Conservation (phyloP, 1,140 invertebrate species). For the silkworm (Bombyx mori) region ASM3026992v2 NC_085132.1:11141001-11141500, state of each 20-base stretch:
- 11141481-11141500: constrained; percentile 60
- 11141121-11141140: constrained; percentile 85
- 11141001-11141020: constrained; percentile 83
- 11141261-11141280: constrained; percentile 72
- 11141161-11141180: constrained; percentile 75
- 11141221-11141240: constrained; percentile 76
- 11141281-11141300: constrained; percentile 67
- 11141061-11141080: constrained; percentile 82
- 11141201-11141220: constrained; percentile 67
- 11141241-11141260: constrained; percentile 69
- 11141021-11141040: constrained; percentile 80
- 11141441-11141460: constrained; percentile 64
- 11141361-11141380: constrained; percentile 76
- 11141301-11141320: constrained; percentile 55
- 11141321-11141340: constrained; percentile 45
- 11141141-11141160: constrained; percentile 88
- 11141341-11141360: constrained; percentile 65
- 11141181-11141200: constrained; percentile 68
- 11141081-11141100: constrained; percentile 81
- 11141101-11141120: constrained; percentile 83
- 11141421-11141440: constrained; percentile 78
- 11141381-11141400: constrained; percentile 74
- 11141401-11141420: constrained; percentile 76
- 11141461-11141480: constrained; percentile 76
- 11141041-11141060: constrained; percentile 83